Evolutionary conservation across 1,140 invertebrate species (phyloP), one percentile per base, ranked within the genome.

Genomic region (Pseudobourletiella spinata): DNA sequence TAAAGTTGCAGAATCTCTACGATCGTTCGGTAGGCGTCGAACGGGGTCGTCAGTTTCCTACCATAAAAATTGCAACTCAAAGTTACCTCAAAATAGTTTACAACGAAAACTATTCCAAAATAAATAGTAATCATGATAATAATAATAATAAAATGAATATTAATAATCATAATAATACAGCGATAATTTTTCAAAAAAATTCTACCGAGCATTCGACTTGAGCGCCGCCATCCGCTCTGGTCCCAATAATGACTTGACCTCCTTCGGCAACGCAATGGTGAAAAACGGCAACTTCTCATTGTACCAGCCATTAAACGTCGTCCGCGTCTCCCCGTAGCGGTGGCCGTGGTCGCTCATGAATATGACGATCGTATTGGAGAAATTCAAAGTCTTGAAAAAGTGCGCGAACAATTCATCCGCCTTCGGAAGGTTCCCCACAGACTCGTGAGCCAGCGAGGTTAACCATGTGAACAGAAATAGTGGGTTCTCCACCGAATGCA

Each of bases 341-440:
- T 67, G 64, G 1, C 68, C 68, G 35, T 70, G 68, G 28, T 70
- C 68, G 28, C 56, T 58, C 68, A 70, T 65, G n/a, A 70, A 57
- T 30, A 67, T 46, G 14, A 70, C 25, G 25, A 70, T 56, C 1
- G 68, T 70, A 43, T 70, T 67, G 14, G 42, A 43, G 15, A 67
- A 29, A n/a, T 59, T 43, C 25, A 57, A 24, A 26, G 11, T 56
- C 20, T 35, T 1, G 1, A 65, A 30, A 16, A 25, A 44, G 20
- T 56, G 15, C 1, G 52, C 25, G 24, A 51, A 51, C 2, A 51
- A 1, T 14, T 1, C 4, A 28, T 65, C 63, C 8, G 43, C 58
- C 16, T 6, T 20, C 14, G 30, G 58, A 1, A 57, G 14, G 1
- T 39, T 28, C 14, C n/a, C 26, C 11, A 25, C 18, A 30, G 57